These are phyloP conservation scores for Orestias chungarensis DNA, from an alignment of 2,797 vertebrate species.

Conservation along the genomic window DNA sequence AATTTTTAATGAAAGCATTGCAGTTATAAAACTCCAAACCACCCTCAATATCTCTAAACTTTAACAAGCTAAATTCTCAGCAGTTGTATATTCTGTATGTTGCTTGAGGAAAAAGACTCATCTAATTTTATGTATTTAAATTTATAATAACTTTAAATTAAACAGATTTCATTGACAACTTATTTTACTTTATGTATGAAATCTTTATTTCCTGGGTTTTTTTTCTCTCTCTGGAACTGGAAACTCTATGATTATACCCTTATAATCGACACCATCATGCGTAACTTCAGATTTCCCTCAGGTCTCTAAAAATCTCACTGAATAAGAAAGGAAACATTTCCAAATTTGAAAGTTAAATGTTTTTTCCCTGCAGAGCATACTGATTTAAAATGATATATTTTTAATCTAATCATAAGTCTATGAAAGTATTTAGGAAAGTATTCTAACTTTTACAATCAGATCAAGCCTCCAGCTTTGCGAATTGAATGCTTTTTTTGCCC, in stretches of 20 bases:
- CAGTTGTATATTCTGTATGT: background rate
- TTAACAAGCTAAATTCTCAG: background rate
- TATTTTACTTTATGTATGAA: background rate
- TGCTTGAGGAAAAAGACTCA: background rate
- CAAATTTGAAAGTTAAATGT: background rate
- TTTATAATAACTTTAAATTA: background rate
- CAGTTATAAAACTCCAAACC: conserved; percentile 1
- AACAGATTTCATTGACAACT: background rate
- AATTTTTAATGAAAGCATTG: background rate
- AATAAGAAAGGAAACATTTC: background rate
- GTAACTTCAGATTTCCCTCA: no score
- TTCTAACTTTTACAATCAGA: background rate
- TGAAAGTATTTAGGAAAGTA: background rate
- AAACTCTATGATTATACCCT: no score
- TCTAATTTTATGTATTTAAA: no score
- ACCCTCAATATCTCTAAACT: background rate
- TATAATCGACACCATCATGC: no score
- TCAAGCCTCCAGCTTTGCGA: background rate
- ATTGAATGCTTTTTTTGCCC: background rate
- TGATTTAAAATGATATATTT: background rate
- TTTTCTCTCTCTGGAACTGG: background rate
- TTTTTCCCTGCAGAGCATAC: background rate
- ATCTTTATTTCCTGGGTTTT: background rate
- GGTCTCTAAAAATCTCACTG: no score
- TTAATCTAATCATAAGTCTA: background rate